Evolutionary conservation across 1,140 invertebrate species (phyloP), one percentile per base, ranked within the genome.

Genomic region (Metaphire vulgaris): DNA sequence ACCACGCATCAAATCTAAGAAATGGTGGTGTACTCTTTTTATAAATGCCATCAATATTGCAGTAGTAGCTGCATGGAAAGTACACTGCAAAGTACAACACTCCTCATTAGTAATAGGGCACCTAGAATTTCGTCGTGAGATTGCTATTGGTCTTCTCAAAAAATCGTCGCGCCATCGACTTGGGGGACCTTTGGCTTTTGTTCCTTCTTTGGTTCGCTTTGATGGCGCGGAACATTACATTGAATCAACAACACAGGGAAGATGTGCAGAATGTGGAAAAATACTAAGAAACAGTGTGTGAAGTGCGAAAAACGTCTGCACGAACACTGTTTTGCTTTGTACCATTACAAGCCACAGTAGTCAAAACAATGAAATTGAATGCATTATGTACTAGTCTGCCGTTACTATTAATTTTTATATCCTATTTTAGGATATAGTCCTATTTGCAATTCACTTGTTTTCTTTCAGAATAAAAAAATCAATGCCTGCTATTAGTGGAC

Each of bases 21-120:
- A 65, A 26, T 65, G 56, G 56, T 65, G 56, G 56, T 65, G 56
- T 14, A 65, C 14, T 26, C 56, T 65, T 15, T 65, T 65, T 65
- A 14, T 65, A 65, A 65, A 65, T 65, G 56, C 56, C 14, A 26
- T 65, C 56, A 65, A 65, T 65, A 65, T 65, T 65, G 56, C 56
- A 26, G 56, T 65, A 15, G 14, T 65, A 15, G 56, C 56, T 65
- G 14, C 56, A 26, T 65, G 56, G 56, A 14, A 26, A 15, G 26
- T 65, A 26, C 56, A 65, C 26, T 65, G 56, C 26, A 65, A 65
- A 26, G 14, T 65, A 26, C 26, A 26, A 14, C 14, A 14, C 26
- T 14, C 26, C 26, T 14, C 14, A 65, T 14, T 15, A 15, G 26
- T 14, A 15, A 15, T 65, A 15, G 14, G 14, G 26, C 56, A 65